Base-by-base conservation (phyloP, 1,140 invertebrate species). In the Patella vulgata region DNA sequence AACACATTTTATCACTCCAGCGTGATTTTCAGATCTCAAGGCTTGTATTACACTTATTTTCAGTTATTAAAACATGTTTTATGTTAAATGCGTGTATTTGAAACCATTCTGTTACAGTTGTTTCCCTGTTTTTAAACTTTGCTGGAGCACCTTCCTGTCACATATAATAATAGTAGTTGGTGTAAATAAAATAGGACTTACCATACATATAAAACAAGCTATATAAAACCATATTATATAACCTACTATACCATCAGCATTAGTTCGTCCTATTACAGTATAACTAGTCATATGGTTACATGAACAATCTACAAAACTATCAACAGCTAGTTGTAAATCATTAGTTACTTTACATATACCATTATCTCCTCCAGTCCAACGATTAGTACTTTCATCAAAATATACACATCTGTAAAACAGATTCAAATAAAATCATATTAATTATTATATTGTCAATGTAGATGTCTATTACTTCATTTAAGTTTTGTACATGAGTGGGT, bases 211-310 rank as follows among this genome's bases (percentile, higher is more conserved):
- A 63, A 78, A 79, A 52, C 73, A 77, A 43, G 71, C 64, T 27
- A 82, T 64, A 60, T 70, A 77, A 52, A 83, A 82, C 76, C 76
- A 81, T 14, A 73, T 48, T 9, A 69, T 63, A 56, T 80, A 83
- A 27, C 79, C 78, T 17, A 79, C 68, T 14, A 78, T 57, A 23
- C 64, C 69, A 9, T 59, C 52, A 43, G 76, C 73, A 14, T 60
- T 43, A 14, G 67, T 67, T 14, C 60, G 59, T 5, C 76, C 70
- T 53, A 71, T 66, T 21, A 83, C 79, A 44, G 75, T 78, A 62
- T 83, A 83, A 52, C 70, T 74, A 31, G 79, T 75, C 63, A 83
- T 59, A 65, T 83, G 81, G 19, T 70, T 70, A 62, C 79, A 81
- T 12, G 75, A 73, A 62, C 81, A 83, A 31, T 75, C 72, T 23